These are phyloP conservation scores for Equus przewalskii DNA, from an alignment of 2,113 vertebrate genomes.

Conservation along the genomic window DNA sequence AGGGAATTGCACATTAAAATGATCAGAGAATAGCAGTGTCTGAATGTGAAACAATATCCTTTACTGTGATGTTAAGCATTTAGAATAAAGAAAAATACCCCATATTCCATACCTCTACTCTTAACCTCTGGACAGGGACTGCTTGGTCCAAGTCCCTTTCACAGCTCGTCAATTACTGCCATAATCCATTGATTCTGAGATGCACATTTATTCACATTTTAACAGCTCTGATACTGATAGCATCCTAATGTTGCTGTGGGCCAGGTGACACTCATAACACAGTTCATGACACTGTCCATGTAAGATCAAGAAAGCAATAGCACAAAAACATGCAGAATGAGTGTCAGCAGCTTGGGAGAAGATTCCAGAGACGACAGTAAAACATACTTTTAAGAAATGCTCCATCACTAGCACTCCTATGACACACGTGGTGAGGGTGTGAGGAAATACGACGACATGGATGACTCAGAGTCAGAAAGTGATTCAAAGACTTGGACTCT, in stretches of 20 bases:
- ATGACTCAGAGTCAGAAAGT: not conserved
- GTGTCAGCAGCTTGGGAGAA: not conserved
- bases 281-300: not conserved
- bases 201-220: not conserved
- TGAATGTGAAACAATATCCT: not conserved
- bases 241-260: not conserved
- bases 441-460: not conserved
- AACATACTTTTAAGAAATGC: not conserved
- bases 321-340: not conserved
- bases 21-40: not conserved
- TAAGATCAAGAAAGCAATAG: not conserved
- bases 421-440: rapidly evolving
- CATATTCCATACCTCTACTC: not conserved
- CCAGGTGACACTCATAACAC: not conserved
- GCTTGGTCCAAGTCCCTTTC: not conserved
- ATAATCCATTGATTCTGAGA: not conserved
- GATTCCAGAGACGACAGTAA: rapidly evolving
- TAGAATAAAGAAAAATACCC: not conserved
- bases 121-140: not conserved
- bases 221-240: not conserved
- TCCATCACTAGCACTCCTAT: not conserved
- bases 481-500: not conserved
- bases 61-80: not conserved
- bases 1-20: not conserved
- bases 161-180: not conserved